Base-by-base conservation (phyloP, 2,113 vertebrate genomes). In the Onychostoma macrolepis region DNA sequence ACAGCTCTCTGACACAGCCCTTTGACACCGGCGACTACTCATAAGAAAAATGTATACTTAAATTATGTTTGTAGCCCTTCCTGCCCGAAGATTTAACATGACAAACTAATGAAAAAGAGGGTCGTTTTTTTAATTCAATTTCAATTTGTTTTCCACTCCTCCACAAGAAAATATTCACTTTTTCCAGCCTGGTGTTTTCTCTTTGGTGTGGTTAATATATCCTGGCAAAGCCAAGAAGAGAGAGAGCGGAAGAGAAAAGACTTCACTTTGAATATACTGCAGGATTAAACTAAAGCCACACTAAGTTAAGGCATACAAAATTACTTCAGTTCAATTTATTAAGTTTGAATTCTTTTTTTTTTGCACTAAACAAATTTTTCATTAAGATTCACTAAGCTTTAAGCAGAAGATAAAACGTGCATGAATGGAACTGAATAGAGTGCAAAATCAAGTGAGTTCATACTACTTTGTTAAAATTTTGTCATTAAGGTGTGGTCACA, bases 101-200 rank as follows among this genome's bases (percentile, higher is more conserved):
- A 85, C 65, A 72, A 85, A 85, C 84, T 50, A 85, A 87, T 87
- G 75, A 89, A 75, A 28, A 28, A 87, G 50, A 48, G 63, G 80
- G 90, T 86, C 81, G 45, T 38, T 88, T 89, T 89, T 90, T 86
- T n/a, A 5, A 92, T 91, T 92, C 36, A 87, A 90, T 89, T 89
- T 84, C 50, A 81, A 89, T 87, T 86, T 88, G 83, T 85, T 89
- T 90, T 89, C 84, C 87, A 86, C 85, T 76, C 85, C 53, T 77
- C 86, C 53, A 43, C n/a, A 88, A 88, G 24, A 83, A 36, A 85
- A 85, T 83, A 85, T 85, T 88, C 61, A 88, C 61, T 85, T 89
- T 91, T 91, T 91, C 91, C 88, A 88, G 84, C 56, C 48, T 87
- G 79, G 38, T 84, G 58, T 88, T 86, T 87, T 72, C 81, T 28